Base-by-base conservation (phyloP, 2,797 vertebrate species). In the Eutrigla gurnardus region DNA sequence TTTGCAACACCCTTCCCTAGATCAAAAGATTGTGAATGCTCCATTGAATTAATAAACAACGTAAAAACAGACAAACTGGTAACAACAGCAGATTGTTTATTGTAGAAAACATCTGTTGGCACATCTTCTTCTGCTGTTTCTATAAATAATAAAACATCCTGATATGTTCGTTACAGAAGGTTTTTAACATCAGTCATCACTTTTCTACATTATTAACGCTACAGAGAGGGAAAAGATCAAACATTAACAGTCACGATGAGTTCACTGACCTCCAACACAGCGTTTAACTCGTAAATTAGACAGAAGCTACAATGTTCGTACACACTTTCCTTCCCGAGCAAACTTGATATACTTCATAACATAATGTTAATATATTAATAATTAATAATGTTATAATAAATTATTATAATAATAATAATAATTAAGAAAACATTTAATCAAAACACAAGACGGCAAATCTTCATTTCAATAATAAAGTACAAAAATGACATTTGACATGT, bases 71-170 rank as follows among this genome's bases (percentile, higher is more conserved):
- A 64, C 1, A 17, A 55, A 54, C n/a, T 60, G 8, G 47, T 32
- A 18, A 10, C 36, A 82, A 43, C 45, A 73, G 46, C 33, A 36
- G 33, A 9, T 66, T 12, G 33, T 86, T 91, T 88, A 91, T 90
- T 90, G 65, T 85, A 88, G 61, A 86, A 87, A 87, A 86, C 15
- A 58, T 17, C n/a, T 65, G 74, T 88, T 84, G 81, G 77, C 76
- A 78, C 74, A 25, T 72, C 33, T 81, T 70, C 32, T 50, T 59
- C 52, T 66, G 60, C 36, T 64, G 59, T 61, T 67, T 4, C 36
- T 58, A 61, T 47, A 75, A 70, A 68, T 7, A 49, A 68, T 36
- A 59, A 61, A 74, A 68, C 32, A 55, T 0, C 18, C 42, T 45
- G 68, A 82, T 78, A 77, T 13, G 64, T 82, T 70, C 15, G n/a